These are phyloP conservation scores for Endotricha flammealis DNA, from an alignment of 2,888 invertebrate species.

Conservation along the genomic window DNA sequence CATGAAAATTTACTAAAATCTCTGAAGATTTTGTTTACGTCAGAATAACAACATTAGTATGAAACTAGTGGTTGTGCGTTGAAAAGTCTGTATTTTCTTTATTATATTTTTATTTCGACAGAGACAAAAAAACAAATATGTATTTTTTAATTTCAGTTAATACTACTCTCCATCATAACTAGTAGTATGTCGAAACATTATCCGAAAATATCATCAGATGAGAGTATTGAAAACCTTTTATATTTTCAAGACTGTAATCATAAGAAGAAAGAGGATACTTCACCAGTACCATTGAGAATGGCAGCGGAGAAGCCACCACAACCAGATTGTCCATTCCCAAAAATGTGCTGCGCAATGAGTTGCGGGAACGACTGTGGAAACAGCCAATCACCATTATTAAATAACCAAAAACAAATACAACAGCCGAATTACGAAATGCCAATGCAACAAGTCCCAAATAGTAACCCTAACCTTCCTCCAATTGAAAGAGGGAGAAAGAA, in stretches of 20 bases:
- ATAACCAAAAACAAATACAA: constrained; percentile 26
- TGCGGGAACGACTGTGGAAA: constrained; percentile 54
- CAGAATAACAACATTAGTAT: too few species aligned
- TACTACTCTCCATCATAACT: constrained; percentile 38
- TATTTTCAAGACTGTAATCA: constrained; percentile 60
- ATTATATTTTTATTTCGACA: too few species aligned
- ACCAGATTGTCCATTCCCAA: constrained; percentile 42
- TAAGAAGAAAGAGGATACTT: constrained; percentile 23
- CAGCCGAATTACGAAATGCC: constrained; percentile 10
- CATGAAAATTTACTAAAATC: constrained; percentile 5
- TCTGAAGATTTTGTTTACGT: too few species aligned
- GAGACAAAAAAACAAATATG: too few species aligned
- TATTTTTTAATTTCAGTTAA: constrained; percentile 36
- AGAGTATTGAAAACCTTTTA: constrained; percentile 62
- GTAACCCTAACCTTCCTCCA: too few species aligned
- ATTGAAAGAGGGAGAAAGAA: constrained; percentile 35
- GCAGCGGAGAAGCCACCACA: too few species aligned
- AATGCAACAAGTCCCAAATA: constrained; percentile 15
- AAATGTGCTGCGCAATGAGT: constrained; percentile 60
- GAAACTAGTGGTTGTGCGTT: constrained; percentile 1
- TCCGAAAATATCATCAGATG: constrained; percentile 40
- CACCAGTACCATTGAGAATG: background rate
- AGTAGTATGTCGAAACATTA: constrained; percentile 26
- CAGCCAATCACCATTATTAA: too few species aligned
- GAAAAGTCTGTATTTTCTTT: too few species aligned